These are phyloP conservation scores for Amniataba percoides DNA, from an alignment of 2,797 vertebrate species.

Conservation along the genomic window DNA sequence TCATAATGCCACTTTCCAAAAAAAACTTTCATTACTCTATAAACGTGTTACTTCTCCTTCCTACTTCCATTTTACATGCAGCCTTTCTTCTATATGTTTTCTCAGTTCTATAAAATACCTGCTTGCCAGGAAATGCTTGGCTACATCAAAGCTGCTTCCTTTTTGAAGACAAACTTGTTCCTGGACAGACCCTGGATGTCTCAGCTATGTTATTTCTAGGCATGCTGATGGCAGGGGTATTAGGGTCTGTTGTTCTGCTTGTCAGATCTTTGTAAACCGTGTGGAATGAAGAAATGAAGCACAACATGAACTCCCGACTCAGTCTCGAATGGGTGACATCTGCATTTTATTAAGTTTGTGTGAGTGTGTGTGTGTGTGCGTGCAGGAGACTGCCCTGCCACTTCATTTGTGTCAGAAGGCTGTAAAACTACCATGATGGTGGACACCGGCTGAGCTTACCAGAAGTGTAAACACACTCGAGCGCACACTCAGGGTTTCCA, in stretches of 20 bases:
- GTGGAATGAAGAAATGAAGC: background rate
- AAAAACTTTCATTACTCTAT: constrained; percentile 11
- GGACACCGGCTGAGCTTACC: constrained; percentile 4
- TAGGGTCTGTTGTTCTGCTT: background rate
- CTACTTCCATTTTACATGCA: constrained; percentile 35
- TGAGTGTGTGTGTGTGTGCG: background rate
- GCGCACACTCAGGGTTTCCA: constrained; percentile 17
- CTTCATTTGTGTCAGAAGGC: constrained; percentile 1
- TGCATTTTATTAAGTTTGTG: constrained; percentile 25
- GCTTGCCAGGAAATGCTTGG: background rate
- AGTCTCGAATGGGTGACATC: background rate
- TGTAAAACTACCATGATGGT: background rate
- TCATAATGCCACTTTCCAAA: background rate
- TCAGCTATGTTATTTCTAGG: background rate
- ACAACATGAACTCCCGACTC: background rate
- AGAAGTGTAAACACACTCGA: background rate
- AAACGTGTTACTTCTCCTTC: constrained; percentile 6
- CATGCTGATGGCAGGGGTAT: background rate
- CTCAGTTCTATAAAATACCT: constrained; percentile 18
- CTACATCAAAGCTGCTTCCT: constrained; percentile 16
- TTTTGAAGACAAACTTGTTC: constrained; percentile 33
- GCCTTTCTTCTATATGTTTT: background rate
- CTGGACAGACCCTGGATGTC: constrained; percentile 5
- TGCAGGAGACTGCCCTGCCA: background rate
- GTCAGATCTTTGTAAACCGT: background rate